These are phyloP conservation scores for Stenodera caucasica DNA, from an alignment of 2,888 invertebrate genomes.

Conservation along the genomic window DNA sequence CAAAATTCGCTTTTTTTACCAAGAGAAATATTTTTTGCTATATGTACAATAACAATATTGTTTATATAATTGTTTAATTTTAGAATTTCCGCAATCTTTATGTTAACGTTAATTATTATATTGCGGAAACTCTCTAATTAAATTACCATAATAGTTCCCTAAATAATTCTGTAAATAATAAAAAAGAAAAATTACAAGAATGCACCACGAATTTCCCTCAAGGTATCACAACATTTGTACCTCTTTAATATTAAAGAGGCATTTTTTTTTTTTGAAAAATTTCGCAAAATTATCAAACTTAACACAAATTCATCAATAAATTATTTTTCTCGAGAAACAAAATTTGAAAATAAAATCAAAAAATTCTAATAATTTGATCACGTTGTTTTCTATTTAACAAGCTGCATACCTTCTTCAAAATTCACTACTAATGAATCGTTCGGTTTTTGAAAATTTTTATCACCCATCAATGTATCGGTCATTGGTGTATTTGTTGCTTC, in stretches of 20 bases:
- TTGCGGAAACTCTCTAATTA: neutral
- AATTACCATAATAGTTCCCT: neutral
- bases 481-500: constrained; percentile 30
- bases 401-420: constrained; percentile 82
- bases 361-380: constrained; percentile 22
- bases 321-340: constrained; percentile 8
- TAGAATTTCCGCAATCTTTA: constrained; percentile 2
- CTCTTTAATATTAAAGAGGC: neutral
- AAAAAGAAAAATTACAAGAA: constrained; percentile 36
- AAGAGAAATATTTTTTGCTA: constrained; percentile 32
- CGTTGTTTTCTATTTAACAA: constrained; percentile 57
- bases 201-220: constrained; percentile 38
- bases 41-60: constrained; percentile 40
- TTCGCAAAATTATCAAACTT: constrained; percentile 16
- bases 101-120: neutral
- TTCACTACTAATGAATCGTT: constrained; percentile 75
- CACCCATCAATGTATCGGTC: constrained; percentile 37
- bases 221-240: constrained; percentile 2
- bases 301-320: constrained; percentile 7
- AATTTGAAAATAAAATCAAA: constrained; percentile 17
- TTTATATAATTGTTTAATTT: constrained; percentile 25
- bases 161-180: neutral
- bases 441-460: constrained; percentile 52
- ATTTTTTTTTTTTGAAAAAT: neutral
- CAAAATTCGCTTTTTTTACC: constrained; percentile 31